phyloP scores from a whole-genome alignment of 2,888 invertebrate genomes.

The Julus scandinavius region DNA sequence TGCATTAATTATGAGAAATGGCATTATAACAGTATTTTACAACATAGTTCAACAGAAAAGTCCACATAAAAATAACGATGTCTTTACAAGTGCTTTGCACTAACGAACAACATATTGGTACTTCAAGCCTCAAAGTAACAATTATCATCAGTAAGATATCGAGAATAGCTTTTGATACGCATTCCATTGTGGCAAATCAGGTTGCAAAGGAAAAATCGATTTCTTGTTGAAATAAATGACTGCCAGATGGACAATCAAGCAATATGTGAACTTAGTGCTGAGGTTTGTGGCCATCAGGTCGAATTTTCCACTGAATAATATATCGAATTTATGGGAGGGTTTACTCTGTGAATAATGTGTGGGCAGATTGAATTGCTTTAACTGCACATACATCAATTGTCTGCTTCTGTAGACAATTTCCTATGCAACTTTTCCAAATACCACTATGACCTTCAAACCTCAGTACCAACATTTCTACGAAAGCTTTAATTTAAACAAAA shows the following conservation, averaged over 20 bases:
- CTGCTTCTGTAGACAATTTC: not conserved
- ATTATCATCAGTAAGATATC: too few relatives aligned
- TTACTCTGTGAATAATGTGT: not conserved
- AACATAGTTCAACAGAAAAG: too few relatives aligned
- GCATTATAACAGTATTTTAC: too few relatives aligned
- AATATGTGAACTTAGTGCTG: not conserved
- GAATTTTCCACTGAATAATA: not conserved
- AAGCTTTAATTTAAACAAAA: too few relatives aligned
- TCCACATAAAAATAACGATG: too few relatives aligned
- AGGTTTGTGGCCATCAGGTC: constrained; percentile 22
- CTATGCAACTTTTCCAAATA: too few relatives aligned
- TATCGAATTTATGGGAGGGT: not conserved
- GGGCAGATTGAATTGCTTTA: not conserved
- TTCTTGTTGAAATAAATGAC: not conserved
- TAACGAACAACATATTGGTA: too few relatives aligned
- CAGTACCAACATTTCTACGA: too few relatives aligned
- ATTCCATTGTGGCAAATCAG: not conserved
- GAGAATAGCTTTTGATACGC: not conserved
- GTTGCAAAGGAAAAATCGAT: constrained; percentile 22
- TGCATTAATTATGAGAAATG: too few relatives aligned
- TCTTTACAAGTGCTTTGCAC: too few relatives aligned
- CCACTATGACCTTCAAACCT: too few relatives aligned
- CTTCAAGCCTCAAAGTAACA: too few relatives aligned
- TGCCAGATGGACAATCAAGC: constrained; percentile 36
- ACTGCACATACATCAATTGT: not conserved